Evolutionary conservation across 2,797 vertebrate genomes (phyloP).

Genomic region (Pachyuromys duprasi): DNA sequence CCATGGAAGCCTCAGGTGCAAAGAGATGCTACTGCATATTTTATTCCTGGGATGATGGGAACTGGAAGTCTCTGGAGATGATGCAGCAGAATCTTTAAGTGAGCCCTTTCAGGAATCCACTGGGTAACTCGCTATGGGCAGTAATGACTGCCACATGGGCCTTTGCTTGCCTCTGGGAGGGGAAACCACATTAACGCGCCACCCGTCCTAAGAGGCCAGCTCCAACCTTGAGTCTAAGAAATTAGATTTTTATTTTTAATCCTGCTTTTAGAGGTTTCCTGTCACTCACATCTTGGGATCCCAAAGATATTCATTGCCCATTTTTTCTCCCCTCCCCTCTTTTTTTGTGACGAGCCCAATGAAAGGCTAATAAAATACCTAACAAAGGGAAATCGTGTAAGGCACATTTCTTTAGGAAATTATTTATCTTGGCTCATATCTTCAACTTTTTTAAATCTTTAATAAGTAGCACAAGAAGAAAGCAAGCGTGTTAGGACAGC

Average conservation of each 20-base stretch:
- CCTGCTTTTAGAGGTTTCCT: slow-evolving; percentile 81
- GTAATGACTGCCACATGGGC: slow-evolving; percentile 79
- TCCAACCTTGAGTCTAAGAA: slow-evolving; percentile 70
- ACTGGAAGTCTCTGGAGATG: slow-evolving; percentile 80
- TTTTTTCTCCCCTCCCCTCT: not conserved
- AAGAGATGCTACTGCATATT: slow-evolving; percentile 78
- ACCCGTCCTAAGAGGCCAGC: slow-evolving; percentile 72
- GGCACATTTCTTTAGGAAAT: slow-evolving; percentile 83
- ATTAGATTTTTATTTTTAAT: slow-evolving; percentile 64
- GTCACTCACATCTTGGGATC: slow-evolving; percentile 80
- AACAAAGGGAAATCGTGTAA: slow-evolving; percentile 79
- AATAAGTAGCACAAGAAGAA: slow-evolving; percentile 70
- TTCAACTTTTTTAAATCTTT: slow-evolving; percentile 78
- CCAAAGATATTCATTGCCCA: slow-evolving; percentile 77
- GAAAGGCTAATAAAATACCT: slow-evolving; percentile 74
- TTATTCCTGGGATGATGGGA: slow-evolving; percentile 83
- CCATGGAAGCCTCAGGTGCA: slow-evolving; percentile 72
- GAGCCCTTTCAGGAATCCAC: slow-evolving; percentile 82
- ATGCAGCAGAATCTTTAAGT: slow-evolving; percentile 80
- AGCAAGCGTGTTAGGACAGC: slow-evolving; percentile 11
- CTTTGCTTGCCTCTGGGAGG: slow-evolving; percentile 68
- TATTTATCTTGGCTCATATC: slow-evolving; percentile 69
- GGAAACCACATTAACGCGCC: slow-evolving; percentile 71
- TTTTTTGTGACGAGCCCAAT: slow-evolving; percentile 75
- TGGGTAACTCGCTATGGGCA: slow-evolving; percentile 81